Evolutionary conservation across 2,888 invertebrate genomes (phyloP), one percentile per base, ranked within the genome.

Genomic region (Villa cingulata): DNA sequence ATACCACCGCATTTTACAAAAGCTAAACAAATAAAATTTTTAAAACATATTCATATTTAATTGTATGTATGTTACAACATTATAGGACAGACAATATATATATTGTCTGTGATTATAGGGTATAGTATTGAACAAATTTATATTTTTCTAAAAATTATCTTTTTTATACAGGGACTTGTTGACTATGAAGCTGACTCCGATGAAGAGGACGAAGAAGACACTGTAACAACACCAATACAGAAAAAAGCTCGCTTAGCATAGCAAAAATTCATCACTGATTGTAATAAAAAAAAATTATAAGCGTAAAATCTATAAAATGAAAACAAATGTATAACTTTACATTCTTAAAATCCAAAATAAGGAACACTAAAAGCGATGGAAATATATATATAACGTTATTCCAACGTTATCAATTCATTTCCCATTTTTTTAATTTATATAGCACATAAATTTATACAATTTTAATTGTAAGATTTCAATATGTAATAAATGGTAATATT

Each of bases 101-200:
- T n/a, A n/a, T n/a, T n/a, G n/a, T n/a, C n/a, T n/a, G n/a, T n/a
- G n/a, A n/a, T n/a, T n/a, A n/a, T n/a, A n/a, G n/a, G n/a, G n/a
- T 14, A 6, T 36, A 36, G 36, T 15, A 10, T n/a, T 36, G 10
- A 36, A n/a, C n/a, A n/a, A n/a, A n/a, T n/a, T n/a, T n/a, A n/a
- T n/a, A n/a, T 41, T 32, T 18, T 34, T 39, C 1, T 17, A 27
- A 17, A 17, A n/a, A n/a, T 19, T 40, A 15, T n/a, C 34, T 15
- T 27, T 12, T 14, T 27, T 44, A 52, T 41, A 2, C 66, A 88
- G 88, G 89, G 91, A 57, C 76, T 96, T 62, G 96, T 96, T 53
- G 96, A 96, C 70, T 96, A 96, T 63, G 95, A 96, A 66, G 95
- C 90, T 48, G 95, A 96, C 71, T 95, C 94, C 1, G 95, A 96